phyloP scores from a whole-genome alignment of 2,797 vertebrate species.

The Cryptoblepharus egeriae region DNA sequence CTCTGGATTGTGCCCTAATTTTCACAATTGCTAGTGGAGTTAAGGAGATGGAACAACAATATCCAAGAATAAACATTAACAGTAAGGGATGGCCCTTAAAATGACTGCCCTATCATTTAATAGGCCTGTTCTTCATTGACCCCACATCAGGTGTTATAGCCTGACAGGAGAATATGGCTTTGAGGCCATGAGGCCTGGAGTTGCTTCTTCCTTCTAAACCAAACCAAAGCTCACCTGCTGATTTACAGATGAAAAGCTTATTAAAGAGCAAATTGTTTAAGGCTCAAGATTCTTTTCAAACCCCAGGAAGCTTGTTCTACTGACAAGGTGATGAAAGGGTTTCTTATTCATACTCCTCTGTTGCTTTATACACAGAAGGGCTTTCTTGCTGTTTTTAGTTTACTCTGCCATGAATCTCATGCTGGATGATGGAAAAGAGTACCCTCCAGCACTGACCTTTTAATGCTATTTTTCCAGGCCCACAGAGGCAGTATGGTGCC shows the following conservation, averaged over 20 bases:
- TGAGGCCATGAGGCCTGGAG: constrained; percentile 24
- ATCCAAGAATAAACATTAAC: not conserved
- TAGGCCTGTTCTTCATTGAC: constrained; percentile 22
- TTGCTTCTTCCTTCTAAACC: constrained; percentile 38
- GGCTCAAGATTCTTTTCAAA: constrained; percentile 64
- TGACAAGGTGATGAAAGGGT: constrained; percentile 68
- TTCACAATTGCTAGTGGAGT: not conserved
- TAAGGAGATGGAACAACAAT: not conserved
- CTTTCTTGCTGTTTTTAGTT: constrained; percentile 64
- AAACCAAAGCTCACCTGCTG: constrained; percentile 65
- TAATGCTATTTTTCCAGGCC: constrained; percentile 37
- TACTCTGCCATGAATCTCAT: constrained; percentile 61
- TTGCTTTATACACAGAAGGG: constrained; percentile 49
- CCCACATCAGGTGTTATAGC: constrained; percentile 18
- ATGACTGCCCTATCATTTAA: not conserved
- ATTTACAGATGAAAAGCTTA: constrained; percentile 69
- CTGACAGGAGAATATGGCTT: not conserved
- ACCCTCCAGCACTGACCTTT: constrained; percentile 35
- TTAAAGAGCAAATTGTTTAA: constrained; percentile 71
- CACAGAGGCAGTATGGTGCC: not conserved
- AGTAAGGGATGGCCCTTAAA: not conserved
- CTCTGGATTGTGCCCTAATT: no score
- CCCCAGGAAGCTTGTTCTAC: constrained; percentile 68
- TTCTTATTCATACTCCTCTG: constrained; percentile 68
- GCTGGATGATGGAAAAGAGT: constrained; percentile 1